Evolutionary conservation across 2,888 invertebrate genomes (phyloP).

Genomic region (Altica lythri): DNA sequence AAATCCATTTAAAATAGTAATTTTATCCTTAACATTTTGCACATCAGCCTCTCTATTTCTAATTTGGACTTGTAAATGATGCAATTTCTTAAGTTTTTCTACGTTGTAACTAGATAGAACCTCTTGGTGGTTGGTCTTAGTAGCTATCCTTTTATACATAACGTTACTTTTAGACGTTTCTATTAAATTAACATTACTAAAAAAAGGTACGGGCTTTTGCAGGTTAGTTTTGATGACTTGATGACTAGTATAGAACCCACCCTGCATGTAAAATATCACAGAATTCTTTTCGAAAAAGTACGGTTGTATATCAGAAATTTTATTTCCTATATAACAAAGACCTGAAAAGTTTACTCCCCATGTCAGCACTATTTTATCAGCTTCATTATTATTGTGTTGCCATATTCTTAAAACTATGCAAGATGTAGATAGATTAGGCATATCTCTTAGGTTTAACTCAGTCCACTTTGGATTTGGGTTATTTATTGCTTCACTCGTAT

Average conservation of each 20-base stretch:
- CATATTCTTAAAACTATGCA: slow-evolving; percentile 60
- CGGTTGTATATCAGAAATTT: slow-evolving; percentile 68
- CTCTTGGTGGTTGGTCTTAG: slow-evolving; percentile 65
- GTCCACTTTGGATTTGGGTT: slow-evolving; percentile 80
- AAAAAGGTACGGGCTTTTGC: slow-evolving; percentile 48
- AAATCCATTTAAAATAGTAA: slow-evolving; percentile 45
- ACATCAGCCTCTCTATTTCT: slow-evolving; percentile 71
- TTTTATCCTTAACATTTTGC: slow-evolving; percentile 58
- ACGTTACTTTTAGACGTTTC: slow-evolving; percentile 45
- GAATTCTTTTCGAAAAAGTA: slow-evolving; percentile 72
- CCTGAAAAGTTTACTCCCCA: slow-evolving; percentile 89
- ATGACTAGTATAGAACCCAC: slow-evolving; percentile 78
- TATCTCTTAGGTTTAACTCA: slow-evolving; percentile 72
- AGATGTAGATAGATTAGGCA: slow-evolving; percentile 59
- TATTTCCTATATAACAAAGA: slow-evolving; percentile 74
- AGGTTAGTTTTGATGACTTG: slow-evolving; percentile 55
- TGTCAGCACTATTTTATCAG: slow-evolving; percentile 70
- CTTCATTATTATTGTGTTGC: slow-evolving; percentile 48
- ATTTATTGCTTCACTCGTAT: slow-evolving; percentile 76
- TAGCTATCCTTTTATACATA: slow-evolving; percentile 54
- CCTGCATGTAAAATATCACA: slow-evolving; percentile 84
- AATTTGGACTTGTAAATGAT: slow-evolving; percentile 72
- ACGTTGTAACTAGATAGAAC: slow-evolving; percentile 75
- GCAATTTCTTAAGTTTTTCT: slow-evolving; percentile 70
- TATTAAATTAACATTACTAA: slow-evolving; percentile 49